Evolutionary conservation across 2,113 vertebrate species (phyloP), one percentile per base, ranked within the genome.

Genomic region (Microtus pennsylvanicus): DNA sequence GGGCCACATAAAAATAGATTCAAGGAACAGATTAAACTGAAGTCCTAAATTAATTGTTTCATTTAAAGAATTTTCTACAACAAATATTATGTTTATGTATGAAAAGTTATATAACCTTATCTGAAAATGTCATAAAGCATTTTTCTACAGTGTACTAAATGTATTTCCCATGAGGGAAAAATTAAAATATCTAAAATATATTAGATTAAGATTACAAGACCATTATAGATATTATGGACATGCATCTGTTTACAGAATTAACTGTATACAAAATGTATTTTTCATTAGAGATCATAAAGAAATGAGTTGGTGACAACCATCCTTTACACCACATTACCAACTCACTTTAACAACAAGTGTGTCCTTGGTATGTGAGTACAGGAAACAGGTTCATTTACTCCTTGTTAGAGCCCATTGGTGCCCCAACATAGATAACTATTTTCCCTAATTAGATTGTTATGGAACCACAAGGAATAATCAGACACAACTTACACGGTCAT

Each of bases 1-100:
- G n/a, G 99, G 99, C 99, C 99, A 99, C 99, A 99, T 98, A 99
- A 98, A 99, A 99, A 99, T 99, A 98, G 95, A 99, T 98, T 99
- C 98, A 98, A 98, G 98, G 98, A 99, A 99, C 98, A 98, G 99
- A 99, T 99, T 99, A 99, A 98, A 98, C 98, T 98, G 98, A 98
- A 98, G 96, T 98, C 97, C 98, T 99, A 98, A 98, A 99, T 98
- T 98, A 98, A 98, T 98, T 93, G 98, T 98, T 98, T 99, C 98
- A 98, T 98, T 99, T 98, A 98, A 98, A 98, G 98, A 99, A 98
- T 98, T 98, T 98, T 98, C 98, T 98, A 98, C 98, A 98, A 98
- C 98, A 98, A 98, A 99, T 97, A 98, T 98, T 95, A 98, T 98
- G 98, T 98, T 98, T 98, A 98, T 98, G 99, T 99, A 99, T 99